Percentiles rank a stretch among this genome's conserved stretches.
phyloP scores from a whole-genome alignment of 2,888 invertebrate genomes.

The Colostygia pectinataria region DNA sequence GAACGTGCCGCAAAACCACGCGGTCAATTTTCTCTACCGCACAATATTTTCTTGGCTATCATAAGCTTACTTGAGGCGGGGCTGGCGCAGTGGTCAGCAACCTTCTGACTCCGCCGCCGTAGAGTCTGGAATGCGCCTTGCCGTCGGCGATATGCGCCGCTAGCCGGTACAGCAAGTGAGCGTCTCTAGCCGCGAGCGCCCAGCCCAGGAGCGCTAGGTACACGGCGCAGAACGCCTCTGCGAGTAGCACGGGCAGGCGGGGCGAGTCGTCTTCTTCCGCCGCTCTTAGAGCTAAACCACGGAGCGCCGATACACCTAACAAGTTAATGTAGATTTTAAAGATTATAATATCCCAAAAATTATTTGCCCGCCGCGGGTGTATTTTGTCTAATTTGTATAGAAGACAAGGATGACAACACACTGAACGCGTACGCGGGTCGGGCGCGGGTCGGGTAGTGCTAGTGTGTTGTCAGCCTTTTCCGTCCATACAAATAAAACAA shows the following conservation, averaged over 20 bases:
- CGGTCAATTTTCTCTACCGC: too few species aligned
- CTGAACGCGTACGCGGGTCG: too few species aligned
- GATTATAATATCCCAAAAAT: too few species aligned
- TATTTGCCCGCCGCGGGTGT: too few species aligned
- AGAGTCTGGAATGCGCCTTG: slow-evolving; percentile 91
- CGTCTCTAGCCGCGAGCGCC: slow-evolving; percentile 96
- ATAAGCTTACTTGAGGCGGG: slow-evolving; percentile 56
- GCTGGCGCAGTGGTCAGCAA: slow-evolving; percentile 90
- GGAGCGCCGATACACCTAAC: slow-evolving; percentile 92
- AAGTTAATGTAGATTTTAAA: too few species aligned
- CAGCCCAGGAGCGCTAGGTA: slow-evolving; percentile 96
- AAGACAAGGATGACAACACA: too few species aligned
- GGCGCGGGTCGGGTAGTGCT: too few species aligned
- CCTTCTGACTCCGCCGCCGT: slow-evolving; percentile 95
- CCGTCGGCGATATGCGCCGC: slow-evolving; percentile 91
- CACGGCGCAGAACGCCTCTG: slow-evolving; percentile 96
- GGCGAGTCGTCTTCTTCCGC: slow-evolving; percentile 97
- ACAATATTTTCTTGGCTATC: too few species aligned
- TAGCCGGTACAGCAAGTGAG: slow-evolving; percentile 94
- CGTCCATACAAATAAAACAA: too few species aligned
- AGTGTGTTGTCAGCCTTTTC: too few species aligned
- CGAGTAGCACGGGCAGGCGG: slow-evolving; percentile 93
- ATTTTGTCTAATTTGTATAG: too few species aligned
- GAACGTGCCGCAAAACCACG: too few species aligned
- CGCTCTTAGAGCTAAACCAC: slow-evolving; percentile 94